phyloP scores from a whole-genome alignment of 2,888 invertebrate genomes.

The Drosophila barbarae region DNA sequence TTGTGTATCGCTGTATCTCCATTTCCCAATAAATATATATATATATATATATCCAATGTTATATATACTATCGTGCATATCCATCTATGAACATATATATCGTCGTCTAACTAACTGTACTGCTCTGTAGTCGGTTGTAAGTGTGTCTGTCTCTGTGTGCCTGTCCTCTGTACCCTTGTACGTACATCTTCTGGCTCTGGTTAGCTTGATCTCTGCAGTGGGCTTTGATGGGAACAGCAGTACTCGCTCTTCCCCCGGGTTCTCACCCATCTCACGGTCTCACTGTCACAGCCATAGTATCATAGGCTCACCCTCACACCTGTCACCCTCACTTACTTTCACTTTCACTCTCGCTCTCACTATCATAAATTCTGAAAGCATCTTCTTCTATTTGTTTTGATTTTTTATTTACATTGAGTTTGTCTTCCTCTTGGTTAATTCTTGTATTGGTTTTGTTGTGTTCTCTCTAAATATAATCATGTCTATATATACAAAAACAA shows the following conservation, averaged over 20 bases:
- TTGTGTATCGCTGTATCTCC: constrained; percentile 31
- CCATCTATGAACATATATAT: constrained; percentile 33
- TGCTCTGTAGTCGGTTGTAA: constrained; percentile 40
- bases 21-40: constrained; percentile 10
- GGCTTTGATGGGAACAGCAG: constrained; percentile 25
- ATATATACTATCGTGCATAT: constrained; percentile 36
- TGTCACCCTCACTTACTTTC: constrained; percentile 7
- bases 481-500: constrained; percentile 5
- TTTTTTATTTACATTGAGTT: constrained; percentile 3
- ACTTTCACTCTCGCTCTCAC: constrained; percentile 6
- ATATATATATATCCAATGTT: constrained; percentile 24
- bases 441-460: constrained; percentile 5
- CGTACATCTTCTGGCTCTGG: constrained; percentile 13
- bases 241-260: constrained; percentile 4
- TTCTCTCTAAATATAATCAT: constrained; percentile 23
- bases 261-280: constrained; percentile 23
- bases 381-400: constrained; percentile 17
- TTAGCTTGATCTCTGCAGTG: constrained; percentile 27
- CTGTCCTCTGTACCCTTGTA: constrained; percentile 22
- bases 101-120: constrained; percentile 46
- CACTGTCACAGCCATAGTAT: constrained; percentile 16
- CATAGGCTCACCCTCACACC: constrained; percentile 16
- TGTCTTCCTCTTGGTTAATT: neutral
- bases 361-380: constrained; percentile 13
- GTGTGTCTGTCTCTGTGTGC: constrained; percentile 47